phyloP scores from a whole-genome alignment of 37 sponge, comb jelly and placozoan genomes.

The Eunapius fragilis region DNA sequence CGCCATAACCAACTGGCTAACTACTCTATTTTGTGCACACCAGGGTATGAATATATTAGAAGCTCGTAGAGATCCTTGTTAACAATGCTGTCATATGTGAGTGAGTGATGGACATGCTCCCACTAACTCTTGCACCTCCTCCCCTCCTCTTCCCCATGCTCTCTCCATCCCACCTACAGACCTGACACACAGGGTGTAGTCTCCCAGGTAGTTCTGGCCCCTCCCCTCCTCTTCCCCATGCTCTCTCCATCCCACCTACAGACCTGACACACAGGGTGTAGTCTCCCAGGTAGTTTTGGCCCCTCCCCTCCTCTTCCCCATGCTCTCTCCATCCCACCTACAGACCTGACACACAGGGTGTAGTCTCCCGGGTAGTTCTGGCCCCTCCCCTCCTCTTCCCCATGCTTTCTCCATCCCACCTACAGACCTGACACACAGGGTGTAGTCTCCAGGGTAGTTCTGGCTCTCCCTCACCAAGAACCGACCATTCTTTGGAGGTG shows the following conservation, averaged over 20 bases:
- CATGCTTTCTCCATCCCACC: no score
- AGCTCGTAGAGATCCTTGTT: no score
- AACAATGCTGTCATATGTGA: no score
- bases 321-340: no score
- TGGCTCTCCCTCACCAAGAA: conserved; percentile 91
- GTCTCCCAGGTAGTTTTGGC: conserved; percentile 89
- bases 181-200: conserved; percentile 93
- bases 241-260: background rate
- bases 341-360: conserved; percentile 87
- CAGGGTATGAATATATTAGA: no score
- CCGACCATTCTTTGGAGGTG: conserved; percentile 71
- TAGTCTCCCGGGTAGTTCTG: conserved; percentile 90
- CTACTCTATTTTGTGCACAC: no score
- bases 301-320: conserved; percentile 87
- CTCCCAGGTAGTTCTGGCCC: conserved; percentile 89
- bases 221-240: no score
- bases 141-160: no score
- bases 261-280: conserved; percentile 93
- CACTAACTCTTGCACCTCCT: no score
- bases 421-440: conserved; percentile 86
- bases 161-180: conserved; percentile 9
- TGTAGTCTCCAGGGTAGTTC: conserved; percentile 90
- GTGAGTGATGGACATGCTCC: no score
- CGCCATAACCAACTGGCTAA: no score
- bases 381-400: conserved; percentile 88